Evolutionary conservation across 2,797 vertebrate genomes (phyloP), one percentile per base, ranked within the genome.

Genomic region (Alauda arvensis): DNA sequence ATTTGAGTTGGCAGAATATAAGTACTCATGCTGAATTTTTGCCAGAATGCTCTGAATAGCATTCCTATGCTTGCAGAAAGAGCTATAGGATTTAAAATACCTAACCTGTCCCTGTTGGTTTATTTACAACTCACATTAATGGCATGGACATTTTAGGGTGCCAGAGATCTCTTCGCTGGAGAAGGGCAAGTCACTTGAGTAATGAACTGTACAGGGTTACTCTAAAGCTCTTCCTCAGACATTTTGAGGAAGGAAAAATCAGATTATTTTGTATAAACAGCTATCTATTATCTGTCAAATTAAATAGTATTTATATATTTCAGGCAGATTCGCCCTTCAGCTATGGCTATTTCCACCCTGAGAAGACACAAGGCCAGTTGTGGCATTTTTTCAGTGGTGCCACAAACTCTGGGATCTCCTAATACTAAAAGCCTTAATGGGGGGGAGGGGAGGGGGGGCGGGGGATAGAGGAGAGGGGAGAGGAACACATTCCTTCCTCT

Each of bases 1-100:
- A 92, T 71, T 88, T 31, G 68, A 79, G 60, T 79, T 93, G 93
- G 91, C 90, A 90, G 88, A 91, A 87, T 86, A 3, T 45, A 89
- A 91, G 83, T 42, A 52, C 39, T 95, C 3, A 0, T 14, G 18
- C 76, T 92, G 91, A 90, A 77, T 91, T 94, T 90, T 82, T 83
- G 93, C 93, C 94, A 92, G 75, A 83, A 81, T 74, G 78, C 84
- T 95, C 77, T 2, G 0, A 85, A 87, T 43, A 87, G 63, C 77
- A 89, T 88, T 93, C 71, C 75, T 87, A 8, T 37, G 39, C 90
- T 93, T 66, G 61, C 61, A 79, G 88, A 74, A 88, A 91, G 85
- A 81, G 66, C 79, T 85, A 53, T 72, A 90, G 74, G 85, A 74
- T 87, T 92, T 81, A 45, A 87, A 92, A 81, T 72, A 85, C 63